Evolutionary conservation across 2,888 invertebrate species (phyloP), one percentile per base, ranked within the genome.

Genomic region (Liopterus haemorrhoidalis): DNA sequence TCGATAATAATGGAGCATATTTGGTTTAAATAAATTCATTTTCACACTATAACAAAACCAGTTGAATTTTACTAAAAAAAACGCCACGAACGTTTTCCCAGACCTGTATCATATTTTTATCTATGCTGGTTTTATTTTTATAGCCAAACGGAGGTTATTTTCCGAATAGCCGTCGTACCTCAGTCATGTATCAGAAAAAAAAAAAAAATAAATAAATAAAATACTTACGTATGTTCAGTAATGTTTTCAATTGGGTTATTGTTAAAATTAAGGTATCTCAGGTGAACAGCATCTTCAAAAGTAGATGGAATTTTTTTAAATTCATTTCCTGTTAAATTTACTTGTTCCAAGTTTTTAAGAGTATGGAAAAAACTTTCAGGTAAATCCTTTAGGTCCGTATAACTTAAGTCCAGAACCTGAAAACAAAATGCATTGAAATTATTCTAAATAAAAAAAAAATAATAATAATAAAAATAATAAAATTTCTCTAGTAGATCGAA

Each of bases 281-380:
- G 64, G 50, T 73, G 73, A 42, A 72, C 72, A 0, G 79, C 75
- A 45, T 78, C 75, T 1, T 68, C 70, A 14, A 89, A 58, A 5
- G 68, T 64, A 0, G 87, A 87, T 0, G 84, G 63, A 0, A 66
- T 62, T 0, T 63, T 62, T 11, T 86, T 74, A 18, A 71, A 59
- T 19, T 60, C 58, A 64, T 87, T 87, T 51, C 79, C 78, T 18
- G 78, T 78, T 33, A 88, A 62, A 60, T 85, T 78, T 51, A 92
- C 62, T 2, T 68, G 72, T 50, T 75, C 74, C 41, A 91, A 63
- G 51, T 74, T 71, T 1, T 74, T 72, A 0, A 84, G 81, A 0
- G 81, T 76, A 61, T 85, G 82, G 2, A 89, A 70, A 54, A 85
- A 71, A 50, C 75, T 70, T 9, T 77, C 75, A 0, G 85, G 82